Evolutionary conservation across 2,888 invertebrate genomes (phyloP).

Genomic region (Campopleginae sp.): DNA sequence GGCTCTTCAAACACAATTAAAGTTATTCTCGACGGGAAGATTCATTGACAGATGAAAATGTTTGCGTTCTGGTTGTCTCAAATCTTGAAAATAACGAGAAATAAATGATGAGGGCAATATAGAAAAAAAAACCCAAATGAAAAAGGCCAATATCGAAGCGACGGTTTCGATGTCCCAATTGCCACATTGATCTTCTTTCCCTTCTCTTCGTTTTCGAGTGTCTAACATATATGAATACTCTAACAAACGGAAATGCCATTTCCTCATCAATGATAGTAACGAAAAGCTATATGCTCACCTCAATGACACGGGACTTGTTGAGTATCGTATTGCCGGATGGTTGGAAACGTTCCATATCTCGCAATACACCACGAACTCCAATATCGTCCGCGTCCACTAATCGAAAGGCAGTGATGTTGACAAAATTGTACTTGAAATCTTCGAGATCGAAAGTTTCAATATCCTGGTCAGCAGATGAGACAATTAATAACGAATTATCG

Average conservation of each 20-base stretch:
- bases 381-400: constrained; percentile 89
- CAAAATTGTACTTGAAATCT: constrained; percentile 91
- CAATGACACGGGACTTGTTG: constrained; percentile 85
- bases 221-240: not conserved
- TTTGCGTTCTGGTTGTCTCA: not conserved
- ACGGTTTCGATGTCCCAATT: not conserved
- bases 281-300: constrained; percentile 81
- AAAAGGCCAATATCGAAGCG: no score
- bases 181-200: not conserved
- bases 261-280: not conserved
- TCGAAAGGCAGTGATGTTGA: constrained; percentile 91
- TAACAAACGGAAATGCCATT: not conserved
- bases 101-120: not conserved
- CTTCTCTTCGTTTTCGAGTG: not conserved
- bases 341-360: constrained; percentile 90
- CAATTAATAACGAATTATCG: not conserved
- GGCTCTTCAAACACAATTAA: not conserved
- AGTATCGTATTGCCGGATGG: constrained; percentile 84
- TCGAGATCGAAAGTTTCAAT: constrained; percentile 89
- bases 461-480: constrained; percentile 82
- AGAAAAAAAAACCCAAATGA: no score
- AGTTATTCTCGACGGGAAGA: not conserved
- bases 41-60: not conserved
- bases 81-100: not conserved
- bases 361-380: constrained; percentile 88